Evolutionary conservation across 2,797 vertebrate genomes (phyloP).

Genomic region (Chrysocyon brachyurus): DNA sequence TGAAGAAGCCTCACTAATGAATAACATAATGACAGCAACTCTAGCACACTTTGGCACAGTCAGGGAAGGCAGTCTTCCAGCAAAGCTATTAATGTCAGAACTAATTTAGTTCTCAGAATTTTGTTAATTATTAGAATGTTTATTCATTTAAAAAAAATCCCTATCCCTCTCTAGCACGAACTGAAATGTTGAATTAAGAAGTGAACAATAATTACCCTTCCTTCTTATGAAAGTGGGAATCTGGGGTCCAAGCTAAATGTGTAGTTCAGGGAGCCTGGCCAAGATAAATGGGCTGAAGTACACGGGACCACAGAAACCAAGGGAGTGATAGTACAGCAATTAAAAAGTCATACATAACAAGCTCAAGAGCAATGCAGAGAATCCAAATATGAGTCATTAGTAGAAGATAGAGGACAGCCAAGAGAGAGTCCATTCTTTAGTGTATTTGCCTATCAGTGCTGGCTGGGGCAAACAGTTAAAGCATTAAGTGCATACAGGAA

Average conservation of each 20-base stretch:
- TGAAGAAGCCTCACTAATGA: not conserved
- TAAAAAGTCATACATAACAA: not conserved
- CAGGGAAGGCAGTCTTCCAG: slow-evolving; percentile 63
- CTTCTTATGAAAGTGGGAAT: not conserved
- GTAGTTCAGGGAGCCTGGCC: not conserved
- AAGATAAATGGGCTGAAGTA: not conserved
- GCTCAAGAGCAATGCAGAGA: not conserved
- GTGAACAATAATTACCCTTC: not conserved
- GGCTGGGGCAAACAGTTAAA: rapidly evolving
- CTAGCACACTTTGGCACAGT: not conserved
- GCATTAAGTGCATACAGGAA: not conserved
- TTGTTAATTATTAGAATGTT: slow-evolving; percentile 68
- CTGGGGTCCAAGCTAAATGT: not conserved
- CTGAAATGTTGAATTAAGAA: slow-evolving; percentile 61
- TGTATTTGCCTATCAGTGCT: not conserved
- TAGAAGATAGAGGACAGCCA: not conserved
- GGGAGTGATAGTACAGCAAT: not conserved
- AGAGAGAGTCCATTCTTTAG: not conserved
- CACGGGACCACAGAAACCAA: not conserved
- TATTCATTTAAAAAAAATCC: slow-evolving; percentile 56
- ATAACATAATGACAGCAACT: not conserved
- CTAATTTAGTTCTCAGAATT: slow-evolving; percentile 68
- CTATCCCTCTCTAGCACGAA: not conserved
- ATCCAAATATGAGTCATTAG: not conserved
- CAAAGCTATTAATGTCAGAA: slow-evolving; percentile 64